A percentile compares a stretch with the other conserved stretches of the same genome.
Evolutionary conservation across 2,888 invertebrate species (phyloP).

Genomic region (Drosophila heteroneura): DNA sequence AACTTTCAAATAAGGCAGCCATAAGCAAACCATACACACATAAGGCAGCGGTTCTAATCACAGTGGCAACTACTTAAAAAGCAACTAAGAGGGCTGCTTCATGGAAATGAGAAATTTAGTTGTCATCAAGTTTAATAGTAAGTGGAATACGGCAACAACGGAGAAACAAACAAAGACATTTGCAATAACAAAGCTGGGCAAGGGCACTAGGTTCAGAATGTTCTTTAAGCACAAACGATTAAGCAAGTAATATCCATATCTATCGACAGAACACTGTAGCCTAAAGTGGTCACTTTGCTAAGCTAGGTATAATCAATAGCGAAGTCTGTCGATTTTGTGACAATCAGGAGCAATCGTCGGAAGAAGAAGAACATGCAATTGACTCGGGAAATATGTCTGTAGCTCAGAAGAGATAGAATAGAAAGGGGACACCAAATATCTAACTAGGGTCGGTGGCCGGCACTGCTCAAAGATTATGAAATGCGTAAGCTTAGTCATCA

Average conservation of each 20-base stretch:
- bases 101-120: background rate
- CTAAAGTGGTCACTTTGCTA: background rate
- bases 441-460: no score
- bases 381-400: background rate
- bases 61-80: conserved; percentile 8
- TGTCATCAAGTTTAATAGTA: no score
- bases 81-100: conserved; percentile 19
- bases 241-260: background rate
- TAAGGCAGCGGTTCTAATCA: conserved; percentile 3
- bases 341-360: background rate
- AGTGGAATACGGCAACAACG: background rate
- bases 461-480: no score
- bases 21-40: background rate
- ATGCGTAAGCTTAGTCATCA: no score
- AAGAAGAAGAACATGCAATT: background rate
- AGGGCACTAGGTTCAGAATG: background rate
- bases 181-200: background rate
- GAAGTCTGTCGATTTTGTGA: background rate
- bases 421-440: no score
- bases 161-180: background rate
- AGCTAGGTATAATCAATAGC: background rate
- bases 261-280: background rate
- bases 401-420: background rate
- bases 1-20: conserved; percentile 10
- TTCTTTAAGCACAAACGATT: background rate